Conservation (phyloP, 2,113 vertebrate genomes). For the Hippopotamus amphibius region DNA sequence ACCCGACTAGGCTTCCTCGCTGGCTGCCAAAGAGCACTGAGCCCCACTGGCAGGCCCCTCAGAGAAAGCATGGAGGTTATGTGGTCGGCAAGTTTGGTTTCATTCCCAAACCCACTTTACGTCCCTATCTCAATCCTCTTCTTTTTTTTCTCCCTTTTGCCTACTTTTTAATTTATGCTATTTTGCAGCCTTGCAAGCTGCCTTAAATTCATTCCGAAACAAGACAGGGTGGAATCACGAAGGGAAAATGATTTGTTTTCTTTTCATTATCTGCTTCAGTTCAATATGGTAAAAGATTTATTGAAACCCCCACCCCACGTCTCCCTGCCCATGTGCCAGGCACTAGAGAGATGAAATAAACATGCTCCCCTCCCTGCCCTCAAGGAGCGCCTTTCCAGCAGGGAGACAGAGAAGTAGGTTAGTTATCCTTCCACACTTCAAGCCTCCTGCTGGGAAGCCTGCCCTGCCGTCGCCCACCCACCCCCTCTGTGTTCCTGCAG, state of each 20-base stretch:
- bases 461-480: neutral
- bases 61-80: neutral
- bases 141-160: neutral
- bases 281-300: neutral
- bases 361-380: neutral
- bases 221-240: neutral
- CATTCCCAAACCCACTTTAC: neutral
- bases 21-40: neutral
- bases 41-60: neutral
- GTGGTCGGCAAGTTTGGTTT: neutral
- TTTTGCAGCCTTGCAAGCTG: neutral
- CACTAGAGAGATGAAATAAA: neutral
- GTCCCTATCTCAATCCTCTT: neutral
- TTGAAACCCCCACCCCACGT: neutral
- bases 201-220: conserved; percentile 55
- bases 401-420: neutral
- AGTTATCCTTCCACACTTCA: neutral
- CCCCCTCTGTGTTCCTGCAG: neutral
- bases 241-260: conserved; percentile 22
- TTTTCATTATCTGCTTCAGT: neutral
- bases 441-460: neutral
- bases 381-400: neutral
- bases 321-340: neutral
- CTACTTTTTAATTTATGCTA: conserved; percentile 9
- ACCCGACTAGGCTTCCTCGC: neutral